Evolutionary conservation across 2,888 invertebrate genomes (phyloP).

Genomic region (Eutolmus rufibarbis): DNA sequence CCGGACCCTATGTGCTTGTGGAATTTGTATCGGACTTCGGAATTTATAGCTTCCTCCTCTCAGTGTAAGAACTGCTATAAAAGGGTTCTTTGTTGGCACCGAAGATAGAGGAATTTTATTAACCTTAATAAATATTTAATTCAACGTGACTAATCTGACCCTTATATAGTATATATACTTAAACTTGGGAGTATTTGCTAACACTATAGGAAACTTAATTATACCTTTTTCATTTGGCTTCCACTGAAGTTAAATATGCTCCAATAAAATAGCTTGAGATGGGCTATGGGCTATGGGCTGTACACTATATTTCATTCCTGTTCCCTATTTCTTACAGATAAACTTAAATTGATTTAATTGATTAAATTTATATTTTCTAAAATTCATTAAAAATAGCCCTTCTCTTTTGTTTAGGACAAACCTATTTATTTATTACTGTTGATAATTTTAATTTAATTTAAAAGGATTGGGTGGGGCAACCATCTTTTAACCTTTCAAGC

Average conservation of each 20-base stretch:
- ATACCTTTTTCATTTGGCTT: not conserved
- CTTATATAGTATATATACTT: not conserved
- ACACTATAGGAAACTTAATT: not conserved
- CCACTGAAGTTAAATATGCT: not conserved
- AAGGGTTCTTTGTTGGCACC: not conserved
- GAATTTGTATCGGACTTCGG: not conserved
- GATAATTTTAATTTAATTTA: no score
- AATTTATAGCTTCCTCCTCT: not conserved
- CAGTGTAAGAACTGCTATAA: not conserved
- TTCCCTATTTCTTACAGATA: not conserved
- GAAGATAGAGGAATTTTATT: not conserved
- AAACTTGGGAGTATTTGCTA: not conserved
- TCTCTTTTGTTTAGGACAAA: no score
- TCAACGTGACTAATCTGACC: not conserved
- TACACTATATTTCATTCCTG: not conserved
- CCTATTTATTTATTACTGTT: no score
- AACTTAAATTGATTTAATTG: no score
- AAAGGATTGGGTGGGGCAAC: no score
- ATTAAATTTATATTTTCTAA: no score
- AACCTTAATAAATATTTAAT: not conserved
- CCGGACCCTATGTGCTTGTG: not conserved
- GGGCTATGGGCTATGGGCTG: not conserved
- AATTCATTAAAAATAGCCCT: no score
- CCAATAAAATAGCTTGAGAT: not conserved
- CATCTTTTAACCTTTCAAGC: no score